Conservation (phyloP, 1,140 invertebrate genomes). For the Plectrocnemia conspersa region DNA sequence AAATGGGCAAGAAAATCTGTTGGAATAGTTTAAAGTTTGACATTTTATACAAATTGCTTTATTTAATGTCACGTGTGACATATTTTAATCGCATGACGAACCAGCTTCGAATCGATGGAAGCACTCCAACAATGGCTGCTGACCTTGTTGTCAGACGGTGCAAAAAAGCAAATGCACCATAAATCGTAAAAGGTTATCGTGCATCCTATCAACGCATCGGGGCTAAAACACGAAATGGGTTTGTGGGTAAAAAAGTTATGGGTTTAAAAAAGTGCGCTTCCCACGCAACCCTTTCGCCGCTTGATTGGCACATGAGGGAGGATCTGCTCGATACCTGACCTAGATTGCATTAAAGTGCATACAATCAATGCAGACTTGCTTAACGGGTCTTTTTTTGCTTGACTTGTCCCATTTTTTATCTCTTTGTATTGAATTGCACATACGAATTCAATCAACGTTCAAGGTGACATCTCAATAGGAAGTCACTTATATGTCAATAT, state of each 20-base stretch:
- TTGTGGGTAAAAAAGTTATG: constrained; percentile 30
- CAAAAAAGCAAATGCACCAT: constrained; percentile 20
- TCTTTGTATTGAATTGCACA: no score
- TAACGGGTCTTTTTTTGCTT: constrained; percentile 29
- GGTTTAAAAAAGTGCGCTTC: constrained; percentile 30
- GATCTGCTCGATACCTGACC: constrained; percentile 32
- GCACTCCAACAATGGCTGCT: background rate
- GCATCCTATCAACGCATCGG: constrained; percentile 22
- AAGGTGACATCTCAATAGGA: no score
- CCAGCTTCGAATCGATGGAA: background rate
- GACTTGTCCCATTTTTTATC: no score
- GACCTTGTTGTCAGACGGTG: constrained; percentile 15
- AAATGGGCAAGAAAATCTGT: constrained; percentile 4
- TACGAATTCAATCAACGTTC: no score
- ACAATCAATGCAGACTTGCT: constrained; percentile 27
- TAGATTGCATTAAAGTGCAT: constrained; percentile 33
- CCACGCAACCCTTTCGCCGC: constrained; percentile 35
- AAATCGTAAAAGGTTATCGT: constrained; percentile 26
- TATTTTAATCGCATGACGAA: constrained; percentile 1
- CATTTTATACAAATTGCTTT: no score
- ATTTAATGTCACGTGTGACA: no score
- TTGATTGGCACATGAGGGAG: constrained; percentile 32
- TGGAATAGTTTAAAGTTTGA: no score
- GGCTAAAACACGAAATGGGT: constrained; percentile 28
- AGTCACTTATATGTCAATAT: no score